Percentiles rank a stretch among this genome's conserved stretches.
These are phyloP conservation scores for Drosophila cracens DNA, from an alignment of 2,888 invertebrate genomes.

Conservation along the genomic window DNA sequence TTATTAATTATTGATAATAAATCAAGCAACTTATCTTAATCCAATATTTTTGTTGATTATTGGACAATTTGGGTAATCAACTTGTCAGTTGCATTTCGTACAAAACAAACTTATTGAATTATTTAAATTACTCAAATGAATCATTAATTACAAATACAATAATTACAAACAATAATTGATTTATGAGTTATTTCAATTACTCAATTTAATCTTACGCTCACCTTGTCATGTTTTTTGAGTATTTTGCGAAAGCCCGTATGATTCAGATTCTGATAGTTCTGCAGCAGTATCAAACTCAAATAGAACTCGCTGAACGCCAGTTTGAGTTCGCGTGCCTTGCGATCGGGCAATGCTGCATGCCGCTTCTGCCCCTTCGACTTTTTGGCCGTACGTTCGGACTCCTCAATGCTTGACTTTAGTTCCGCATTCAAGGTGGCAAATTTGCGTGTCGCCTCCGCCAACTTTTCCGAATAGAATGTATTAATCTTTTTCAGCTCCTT, in stretches of 20 bases:
- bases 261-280: conserved; percentile 99
- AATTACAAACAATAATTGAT: neutral
- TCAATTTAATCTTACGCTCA: conserved; percentile 80
- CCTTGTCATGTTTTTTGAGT: conserved; percentile 99
- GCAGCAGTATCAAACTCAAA: conserved; percentile 96
- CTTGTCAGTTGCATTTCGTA: neutral
- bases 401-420: conserved; percentile 88
- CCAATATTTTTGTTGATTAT: neutral
- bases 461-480: conserved; percentile 98
- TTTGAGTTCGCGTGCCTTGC: conserved; percentile 96
- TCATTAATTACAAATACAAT: neutral
- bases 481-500: conserved; percentile 98
- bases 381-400: conserved; percentile 85
- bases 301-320: conserved; percentile 99
- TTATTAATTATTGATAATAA: neutral
- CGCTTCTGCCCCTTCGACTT: conserved; percentile 85
- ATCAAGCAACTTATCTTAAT: neutral
- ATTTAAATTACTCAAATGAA: neutral
- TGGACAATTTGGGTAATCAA: neutral
- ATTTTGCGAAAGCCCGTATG: conserved; percentile 99
- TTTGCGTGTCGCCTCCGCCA: conserved; percentile 98
- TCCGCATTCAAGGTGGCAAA: conserved; percentile 96
- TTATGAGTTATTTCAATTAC: neutral
- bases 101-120: neutral
- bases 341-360: conserved; percentile 87